These are phyloP conservation scores for Cuculus canorus DNA, from an alignment of 2,797 vertebrate species.

Conservation along the genomic window DNA sequence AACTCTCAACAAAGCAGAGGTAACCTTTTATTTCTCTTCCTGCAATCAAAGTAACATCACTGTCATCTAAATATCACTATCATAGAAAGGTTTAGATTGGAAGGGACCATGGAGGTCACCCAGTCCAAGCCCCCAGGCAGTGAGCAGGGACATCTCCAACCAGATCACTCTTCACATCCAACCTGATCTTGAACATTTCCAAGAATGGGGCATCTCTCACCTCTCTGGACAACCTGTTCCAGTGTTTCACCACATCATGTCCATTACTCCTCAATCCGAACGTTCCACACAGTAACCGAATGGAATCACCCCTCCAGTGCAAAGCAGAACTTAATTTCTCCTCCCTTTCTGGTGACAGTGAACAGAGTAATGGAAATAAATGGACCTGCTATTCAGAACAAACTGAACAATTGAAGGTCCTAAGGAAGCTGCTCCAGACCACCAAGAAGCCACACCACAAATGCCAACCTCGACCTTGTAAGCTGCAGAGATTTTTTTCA, in stretches of 20 bases:
- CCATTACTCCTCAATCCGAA: too few species aligned
- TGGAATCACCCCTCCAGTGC: neutral
- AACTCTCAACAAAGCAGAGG: neutral
- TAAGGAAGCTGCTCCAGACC: neutral
- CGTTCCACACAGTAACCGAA: neutral
- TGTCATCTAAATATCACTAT: neutral
- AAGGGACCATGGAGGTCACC: too few species aligned
- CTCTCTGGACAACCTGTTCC: too few species aligned
- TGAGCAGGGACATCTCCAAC: too few species aligned
- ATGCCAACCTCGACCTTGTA: neutral
- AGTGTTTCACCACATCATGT: too few species aligned
- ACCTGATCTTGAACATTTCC: too few species aligned
- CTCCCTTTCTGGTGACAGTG: neutral
- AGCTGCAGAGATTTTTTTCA: neutral
- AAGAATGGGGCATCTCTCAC: too few species aligned
- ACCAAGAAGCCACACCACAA: neutral
- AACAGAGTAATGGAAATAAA: neutral
- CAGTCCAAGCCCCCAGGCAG: too few species aligned
- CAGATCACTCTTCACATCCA: too few species aligned
- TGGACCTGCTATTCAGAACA: neutral
- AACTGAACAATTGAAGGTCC: accelerated
- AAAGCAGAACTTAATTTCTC: neutral
- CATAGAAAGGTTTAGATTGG: too few species aligned
- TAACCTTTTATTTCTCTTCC: neutral
- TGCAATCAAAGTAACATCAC: neutral